Evolutionary conservation across 1,140 invertebrate species (phyloP), one percentile per base, ranked within the genome.

Genomic region (Calephelis virginiensis): DNA sequence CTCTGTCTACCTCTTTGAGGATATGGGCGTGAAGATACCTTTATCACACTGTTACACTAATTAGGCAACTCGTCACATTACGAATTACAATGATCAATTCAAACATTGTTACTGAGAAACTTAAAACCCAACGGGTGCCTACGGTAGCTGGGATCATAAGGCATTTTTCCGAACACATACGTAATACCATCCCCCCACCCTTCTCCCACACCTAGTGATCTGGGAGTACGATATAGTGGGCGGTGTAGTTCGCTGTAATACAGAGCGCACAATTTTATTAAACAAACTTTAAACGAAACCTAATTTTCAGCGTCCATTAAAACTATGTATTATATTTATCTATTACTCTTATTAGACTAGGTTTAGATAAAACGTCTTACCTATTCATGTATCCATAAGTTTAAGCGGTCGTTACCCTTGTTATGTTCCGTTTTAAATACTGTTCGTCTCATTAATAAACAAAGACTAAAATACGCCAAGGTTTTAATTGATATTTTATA

Each of bases 111-210:
- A 56, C 50, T 28, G 50, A 56, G 17, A 46, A 56, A 81, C 78
- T 83, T 76, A 72, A 78, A 80, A 72, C 71, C 72, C 72, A 70
- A 63, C 69, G 77, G 75, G 65, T 68, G 81, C 64, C 64, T 53
- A 53, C 50, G 50, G 50, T 53, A 53, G 50, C 50, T 53, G 50
- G 80, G 83, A 87, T 86, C 85, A 82, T 84, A 85, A 86, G 85
- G 86, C 83, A 89, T 88, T 89, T 89, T 89, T 89, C 83, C 81
- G 80, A 84, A 86, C 86, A 86, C 77, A 83, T 53, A 53, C 50
- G 50, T 53, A 53, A 53, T 53, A 53, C 50, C 50, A 53, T 53
- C 50, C 50, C 50, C 17, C 50, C 81, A 78, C 70, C 75, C 60
- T 63, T 66, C 67, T 74, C 56, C 68, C 65, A 71, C 72, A 73